Base-by-base conservation (phyloP, 2,797 vertebrate genomes). In the Phrynocephalus vlangalii region DNA sequence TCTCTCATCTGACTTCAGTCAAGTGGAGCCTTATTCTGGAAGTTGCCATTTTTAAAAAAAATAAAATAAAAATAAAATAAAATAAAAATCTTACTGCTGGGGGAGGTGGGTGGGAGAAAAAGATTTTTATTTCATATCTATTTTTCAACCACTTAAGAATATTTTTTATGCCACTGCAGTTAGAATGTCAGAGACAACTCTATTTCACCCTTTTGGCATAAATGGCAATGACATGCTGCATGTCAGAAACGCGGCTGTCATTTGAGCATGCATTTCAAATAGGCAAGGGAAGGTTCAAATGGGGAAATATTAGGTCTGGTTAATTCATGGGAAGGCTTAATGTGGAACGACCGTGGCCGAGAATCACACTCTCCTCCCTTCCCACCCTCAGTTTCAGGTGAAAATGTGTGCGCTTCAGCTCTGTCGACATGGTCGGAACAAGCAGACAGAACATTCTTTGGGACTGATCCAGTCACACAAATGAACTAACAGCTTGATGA, bases 121-220 rank as follows among this genome's bases (percentile, higher is more conserved):
- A 90, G 90, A 30, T 86, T 60, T 86, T 89, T 87, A 86, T 90
- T 89, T 44, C 38, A 44, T 44, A 3, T 44, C 38, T 44, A 44
- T 44, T 44, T 44, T 44, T 44, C 38, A 93, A 20, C 13, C 93
- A 91, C 92, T 91, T 66, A 93, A 92, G 86, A 86, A 83, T 84
- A 91, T 90, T 52, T n/a, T n/a, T 6, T 1, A 0, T 16, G 5
- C 7, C 70, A 78, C 48, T 83, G 77, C 15, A 88, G 85, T 56
- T n/a, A 38, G 84, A 56, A 0, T 38, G 77, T 80, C 77, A 52
- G 1, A 6, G 91, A 81, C 87, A 95, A 89, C 86, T 94, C 89
- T 16, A 86, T 89, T 91, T 92, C 85, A 91, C 90, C 90, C 91
- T 38, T 38, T 0, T 0, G 63, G 72, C 26, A 84, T 71, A 85